Conservation (phyloP, 1,140 invertebrate species). For the Pteromalus puparum region DNA sequence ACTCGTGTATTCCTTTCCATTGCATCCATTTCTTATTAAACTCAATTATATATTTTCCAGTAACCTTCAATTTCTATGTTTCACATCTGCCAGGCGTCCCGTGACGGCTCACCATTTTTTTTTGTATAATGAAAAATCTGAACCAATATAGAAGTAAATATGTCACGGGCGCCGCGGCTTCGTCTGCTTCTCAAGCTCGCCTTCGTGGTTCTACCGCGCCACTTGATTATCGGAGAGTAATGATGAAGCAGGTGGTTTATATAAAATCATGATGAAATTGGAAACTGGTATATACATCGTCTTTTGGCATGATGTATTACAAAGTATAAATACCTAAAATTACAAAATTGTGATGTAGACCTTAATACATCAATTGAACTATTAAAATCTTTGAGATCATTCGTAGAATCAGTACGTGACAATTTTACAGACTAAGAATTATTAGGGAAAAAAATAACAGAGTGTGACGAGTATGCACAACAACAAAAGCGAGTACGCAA, state of each 20-base stretch:
- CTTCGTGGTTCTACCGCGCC: too few species aligned
- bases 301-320: conserved; percentile 18
- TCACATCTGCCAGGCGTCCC: too few species aligned
- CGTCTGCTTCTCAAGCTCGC: too few species aligned
- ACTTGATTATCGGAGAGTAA: too few species aligned
- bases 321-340: conserved; percentile 38
- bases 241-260: conserved; percentile 30
- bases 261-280: conserved; percentile 52
- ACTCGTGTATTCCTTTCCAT: too few species aligned
- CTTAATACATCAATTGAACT: conserved; percentile 23
- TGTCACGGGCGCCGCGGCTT: too few species aligned
- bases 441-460: conserved; percentile 46
- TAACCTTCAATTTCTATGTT: too few species aligned
- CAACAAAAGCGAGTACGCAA: conserved; percentile 36
- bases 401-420: conserved; percentile 48
- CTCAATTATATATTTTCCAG: too few species aligned
- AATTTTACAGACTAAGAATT: conserved; percentile 54
- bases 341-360: conserved; percentile 37
- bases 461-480: not conserved
- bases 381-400: conserved; percentile 54
- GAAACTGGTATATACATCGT: conserved; percentile 53
- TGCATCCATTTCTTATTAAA: too few species aligned
- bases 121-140: too few species aligned
- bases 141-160: too few species aligned
- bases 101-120: too few species aligned